Evolutionary conservation across 2,888 invertebrate genomes (phyloP), one percentile per base, ranked within the genome.

Genomic region (Drosophila melanosoma): DNA sequence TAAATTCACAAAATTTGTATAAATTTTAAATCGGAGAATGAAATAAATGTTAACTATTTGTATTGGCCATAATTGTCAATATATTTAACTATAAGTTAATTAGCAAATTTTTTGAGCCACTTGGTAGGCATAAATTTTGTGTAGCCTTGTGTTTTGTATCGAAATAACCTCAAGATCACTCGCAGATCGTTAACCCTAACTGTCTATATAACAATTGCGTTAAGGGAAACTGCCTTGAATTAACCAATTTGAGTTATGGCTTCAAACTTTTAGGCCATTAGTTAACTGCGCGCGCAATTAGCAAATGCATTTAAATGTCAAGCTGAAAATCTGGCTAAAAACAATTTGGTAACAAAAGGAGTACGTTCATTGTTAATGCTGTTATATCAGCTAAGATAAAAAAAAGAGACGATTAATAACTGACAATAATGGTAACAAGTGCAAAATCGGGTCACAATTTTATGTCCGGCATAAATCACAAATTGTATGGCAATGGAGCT

Each of bases 391-490:
- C 35, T 29, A 51, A 26, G 2, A 29, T 1, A 29, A 62, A 29
- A 6, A 29, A 62, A 75, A 59, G 58, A 73, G 58, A 35, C 69
- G 74, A 76, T 87, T 86, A 82, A 79, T 86, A 79, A 76, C 84
- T 54, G 65, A 74, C 80, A 84, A 81, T 80, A 82, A 79, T 60
- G 77, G 54, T 66, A 78, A 78, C 84, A 83, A 86, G 82, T 87
- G 86, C 74, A 72, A 61, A 69, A 76, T 33, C 59, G 54, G 77
- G 71, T 54, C 77, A 56, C 71, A 78, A 78, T 69, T 76, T 38
- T 58, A 33, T 51, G 40, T 66, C 59, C 65, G 48, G 45, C 60
- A 26, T 23, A 67, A 59, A 20, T 17, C 45, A 49, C 49, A 3
- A 38, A 54, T 62, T 52, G 40, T 64, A 61, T 70, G 78, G 76